Conservation (phyloP, 2,888 invertebrate genomes). For the Ecliptopera silaceata region DNA sequence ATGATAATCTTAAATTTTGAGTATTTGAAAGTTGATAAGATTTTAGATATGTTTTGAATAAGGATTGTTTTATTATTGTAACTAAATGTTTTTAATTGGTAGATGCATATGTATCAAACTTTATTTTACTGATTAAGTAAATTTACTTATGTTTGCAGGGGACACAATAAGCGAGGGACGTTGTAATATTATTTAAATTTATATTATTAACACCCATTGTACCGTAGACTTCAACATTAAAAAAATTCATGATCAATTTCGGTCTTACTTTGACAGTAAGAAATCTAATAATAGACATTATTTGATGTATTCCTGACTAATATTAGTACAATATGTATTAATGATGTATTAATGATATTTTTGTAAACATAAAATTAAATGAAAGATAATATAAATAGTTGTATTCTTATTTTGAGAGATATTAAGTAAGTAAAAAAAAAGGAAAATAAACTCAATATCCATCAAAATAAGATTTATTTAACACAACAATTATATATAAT, state of each 20-base stretch:
- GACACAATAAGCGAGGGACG: constrained; percentile 1
- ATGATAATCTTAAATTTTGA: no score
- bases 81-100: no score
- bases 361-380: neutral
- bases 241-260: no score
- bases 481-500: constrained; percentile 32
- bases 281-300: neutral
- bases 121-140: no score
- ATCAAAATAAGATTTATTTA: constrained; percentile 35
- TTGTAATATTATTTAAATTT: neutral
- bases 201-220: neutral
- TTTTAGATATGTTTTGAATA: neutral
- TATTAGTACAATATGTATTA: neutral
- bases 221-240: neutral
- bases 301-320: neutral
- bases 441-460: constrained; percentile 30
- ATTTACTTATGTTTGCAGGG: neutral
- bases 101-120: no score
- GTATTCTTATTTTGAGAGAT: constrained; percentile 27
- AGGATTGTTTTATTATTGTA: no score
- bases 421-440: constrained; percentile 16
- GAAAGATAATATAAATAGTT: constrained; percentile 8
- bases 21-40: neutral
- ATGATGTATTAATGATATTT: neutral
- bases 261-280: neutral